Conservation (phyloP, 2,888 invertebrate species). For the Tetropium fuscum region DNA sequence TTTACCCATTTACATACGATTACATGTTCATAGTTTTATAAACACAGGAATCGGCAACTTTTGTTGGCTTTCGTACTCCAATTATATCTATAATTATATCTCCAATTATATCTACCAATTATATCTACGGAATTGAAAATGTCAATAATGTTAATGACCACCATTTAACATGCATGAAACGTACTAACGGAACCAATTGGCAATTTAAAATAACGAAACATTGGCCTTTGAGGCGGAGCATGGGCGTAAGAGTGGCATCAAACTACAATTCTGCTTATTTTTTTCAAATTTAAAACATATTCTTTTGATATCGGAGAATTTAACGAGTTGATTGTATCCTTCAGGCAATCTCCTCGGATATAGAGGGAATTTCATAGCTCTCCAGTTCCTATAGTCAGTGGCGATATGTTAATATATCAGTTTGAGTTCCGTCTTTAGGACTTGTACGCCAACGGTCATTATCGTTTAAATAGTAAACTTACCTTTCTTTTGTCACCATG, state of each 20-base stretch:
- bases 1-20: no score
- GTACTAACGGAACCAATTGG: slow-evolving; percentile 18
- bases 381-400: slow-evolving; percentile 26
- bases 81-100: no score
- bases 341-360: slow-evolving; percentile 19
- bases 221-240: slow-evolving; percentile 10
- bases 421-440: neutral
- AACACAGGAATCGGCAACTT: no score
- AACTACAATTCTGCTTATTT: slow-evolving; percentile 38
- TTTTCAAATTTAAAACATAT: slow-evolving; percentile 43
- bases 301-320: slow-evolving; percentile 41
- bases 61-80: no score
- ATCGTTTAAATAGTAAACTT: neutral
- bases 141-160: slow-evolving; percentile 19
- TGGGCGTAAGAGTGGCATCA: slow-evolving; percentile 18
- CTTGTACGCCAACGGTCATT: neutral
- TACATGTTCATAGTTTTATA: no score
- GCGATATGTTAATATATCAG: slow-evolving; percentile 28
- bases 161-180: slow-evolving; percentile 16
- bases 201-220: slow-evolving; percentile 28
- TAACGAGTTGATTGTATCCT: slow-evolving; percentile 42
- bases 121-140: slow-evolving; percentile 6
- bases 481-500: neutral
- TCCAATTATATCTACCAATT: slow-evolving; percentile 10
- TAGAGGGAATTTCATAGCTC: slow-evolving; percentile 29